Evolutionary conservation across 2,113 vertebrate species (phyloP).

Genomic region (Poeciliopsis prolifica): DNA sequence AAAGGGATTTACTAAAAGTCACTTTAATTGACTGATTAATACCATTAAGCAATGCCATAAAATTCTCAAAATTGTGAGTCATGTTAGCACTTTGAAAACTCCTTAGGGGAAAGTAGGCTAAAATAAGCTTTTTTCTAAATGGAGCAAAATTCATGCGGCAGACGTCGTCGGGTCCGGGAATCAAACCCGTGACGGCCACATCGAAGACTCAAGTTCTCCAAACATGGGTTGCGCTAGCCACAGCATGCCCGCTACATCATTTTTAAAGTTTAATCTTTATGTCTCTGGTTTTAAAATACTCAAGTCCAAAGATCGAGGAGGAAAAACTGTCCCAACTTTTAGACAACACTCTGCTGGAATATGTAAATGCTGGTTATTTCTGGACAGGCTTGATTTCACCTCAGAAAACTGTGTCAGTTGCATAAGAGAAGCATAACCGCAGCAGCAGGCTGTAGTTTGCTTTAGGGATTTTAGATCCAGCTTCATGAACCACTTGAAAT

Average conservation of each 20-base stretch:
- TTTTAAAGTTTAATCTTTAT: too few species aligned
- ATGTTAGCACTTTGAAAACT: neutral
- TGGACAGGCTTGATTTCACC: constrained; percentile 24
- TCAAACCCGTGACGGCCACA: too few species aligned
- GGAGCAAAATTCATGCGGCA: neutral
- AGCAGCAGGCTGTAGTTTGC: constrained; percentile 37
- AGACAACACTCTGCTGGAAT: constrained; percentile 25
- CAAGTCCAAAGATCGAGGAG: constrained; percentile 16
- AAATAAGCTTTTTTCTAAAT: neutral
- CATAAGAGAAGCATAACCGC: constrained; percentile 55
- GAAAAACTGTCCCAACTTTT: constrained; percentile 33
- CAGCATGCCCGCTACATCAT: too few species aligned
- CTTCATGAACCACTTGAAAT: constrained; percentile 11
- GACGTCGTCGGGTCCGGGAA: too few species aligned
- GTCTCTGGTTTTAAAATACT: constrained; percentile 39
- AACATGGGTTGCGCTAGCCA: too few species aligned
- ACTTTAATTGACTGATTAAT: constrained; percentile 50
- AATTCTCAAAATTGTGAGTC: constrained; percentile 23
- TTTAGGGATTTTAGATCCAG: constrained; percentile 34
- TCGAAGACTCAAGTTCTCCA: too few species aligned
- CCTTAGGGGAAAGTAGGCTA: neutral
- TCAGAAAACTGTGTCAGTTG: constrained; percentile 62
- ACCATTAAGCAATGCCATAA: constrained; percentile 31
- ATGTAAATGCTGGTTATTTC: constrained; percentile 11
- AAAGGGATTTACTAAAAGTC: constrained; percentile 41